These are phyloP conservation scores for Trachythela sp. DNA, from an alignment of 64 coral and sea anemone genomes.

Conservation along the genomic window DNA sequence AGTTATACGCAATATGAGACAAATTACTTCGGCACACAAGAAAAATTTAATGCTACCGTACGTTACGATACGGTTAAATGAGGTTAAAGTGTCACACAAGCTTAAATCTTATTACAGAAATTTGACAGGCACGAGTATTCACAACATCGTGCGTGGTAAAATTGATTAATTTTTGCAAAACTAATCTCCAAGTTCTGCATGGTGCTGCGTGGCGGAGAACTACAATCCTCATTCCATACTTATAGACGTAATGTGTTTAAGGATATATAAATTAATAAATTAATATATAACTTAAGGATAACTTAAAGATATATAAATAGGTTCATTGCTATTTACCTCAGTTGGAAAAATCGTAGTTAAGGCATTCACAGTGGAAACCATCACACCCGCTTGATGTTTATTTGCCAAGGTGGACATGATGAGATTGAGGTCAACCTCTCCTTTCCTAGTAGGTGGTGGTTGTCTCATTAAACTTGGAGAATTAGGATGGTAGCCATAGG, in stretches of 20 bases:
- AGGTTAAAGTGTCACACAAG: too few species aligned
- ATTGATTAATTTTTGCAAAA: too few species aligned
- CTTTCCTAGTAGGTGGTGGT: conserved; percentile 46
- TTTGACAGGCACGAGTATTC: too few species aligned
- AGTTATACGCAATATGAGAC: background rate
- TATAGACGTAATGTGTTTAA: too few species aligned
- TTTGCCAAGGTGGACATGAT: conserved; percentile 38
- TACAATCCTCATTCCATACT: too few species aligned
- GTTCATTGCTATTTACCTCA: conserved; percentile 37
- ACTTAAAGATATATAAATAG: background rate
- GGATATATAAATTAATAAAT: background rate
- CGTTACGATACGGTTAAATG: too few species aligned
- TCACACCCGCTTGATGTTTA: conserved; percentile 29
- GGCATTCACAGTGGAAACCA: conserved; percentile 26
- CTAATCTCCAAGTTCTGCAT: too few species aligned
- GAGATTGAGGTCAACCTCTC: background rate
- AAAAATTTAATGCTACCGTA: too few species aligned
- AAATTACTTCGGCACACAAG: background rate
- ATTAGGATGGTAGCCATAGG: conserved; percentile 40
- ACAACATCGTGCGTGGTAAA: too few species aligned
- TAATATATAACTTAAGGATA: background rate
- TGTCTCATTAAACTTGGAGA: conserved; percentile 51
- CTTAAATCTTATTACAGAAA: background rate
- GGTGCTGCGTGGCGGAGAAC: too few species aligned
- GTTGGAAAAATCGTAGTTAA: conserved; percentile 40